Evolutionary conservation across 2,888 invertebrate species (phyloP), one percentile per base, ranked within the genome.

Genomic region (Nowickia ferox): DNA sequence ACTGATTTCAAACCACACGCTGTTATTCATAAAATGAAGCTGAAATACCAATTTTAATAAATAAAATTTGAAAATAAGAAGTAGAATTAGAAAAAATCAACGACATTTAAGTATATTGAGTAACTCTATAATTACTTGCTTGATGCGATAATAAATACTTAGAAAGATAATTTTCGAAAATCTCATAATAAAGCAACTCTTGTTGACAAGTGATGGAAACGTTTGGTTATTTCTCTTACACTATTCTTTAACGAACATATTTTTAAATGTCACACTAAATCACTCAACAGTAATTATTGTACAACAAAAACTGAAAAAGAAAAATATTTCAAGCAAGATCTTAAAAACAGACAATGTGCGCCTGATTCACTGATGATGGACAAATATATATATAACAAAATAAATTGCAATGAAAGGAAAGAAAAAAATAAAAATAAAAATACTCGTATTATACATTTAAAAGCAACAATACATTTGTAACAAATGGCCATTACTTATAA

Each of bases 261-360:
- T 77, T 72, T 81, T 1, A 81, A 74, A 63, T 77, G 84, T 84
- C 76, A 74, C 63, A 81, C 77, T 81, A 77, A 84, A 84, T 84
- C 76, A 81, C 68, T 66, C 44, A 66, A 72, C 30, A 71, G 17
- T 22, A 69, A 72, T 66, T 69, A 71, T n/a, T 9, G 19, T 38
- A 19, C 15, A 30, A 55, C 10, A 46, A 69, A 46, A 30, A 6
- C 30, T 30, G 6, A n/a, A 44, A 44, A 30, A 1, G 8, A 46
- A 44, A 42, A 1, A 11, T n/a, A 15, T 1, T n/a, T 22, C 1
- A 61, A 46, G 19, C 10, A 44, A 44, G 9, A 42, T 30, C 22
- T 17, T 17, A 48, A 3, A 38, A 57, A 68, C 13, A 51, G 11
- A 78, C 68, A 78, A 40, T 19, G 77, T 59, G 51, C 83, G 72